A percentile compares a stretch with the other conserved stretches of the same genome.
Evolutionary conservation across 1,140 invertebrate genomes (phyloP).

Genomic region (Rhynchophorus ferrugineus): DNA sequence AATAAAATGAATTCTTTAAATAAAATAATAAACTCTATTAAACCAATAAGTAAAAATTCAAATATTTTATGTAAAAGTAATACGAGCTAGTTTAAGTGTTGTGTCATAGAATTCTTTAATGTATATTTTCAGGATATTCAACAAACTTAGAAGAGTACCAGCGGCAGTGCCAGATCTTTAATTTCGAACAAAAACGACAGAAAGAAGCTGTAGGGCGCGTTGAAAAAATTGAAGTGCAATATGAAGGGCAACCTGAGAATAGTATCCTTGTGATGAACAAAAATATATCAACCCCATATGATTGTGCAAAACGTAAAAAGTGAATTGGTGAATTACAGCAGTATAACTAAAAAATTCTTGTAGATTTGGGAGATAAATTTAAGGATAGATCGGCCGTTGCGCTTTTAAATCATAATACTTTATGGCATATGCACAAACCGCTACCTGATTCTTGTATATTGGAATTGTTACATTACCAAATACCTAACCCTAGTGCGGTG

Average conservation of each 20-base stretch:
- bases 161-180: constrained; percentile 64
- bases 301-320: constrained; percentile 81
- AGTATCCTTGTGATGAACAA: constrained; percentile 85
- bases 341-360: constrained; percentile 24
- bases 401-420: constrained; percentile 60
- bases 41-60: neutral
- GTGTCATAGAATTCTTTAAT: neutral
- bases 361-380: constrained; percentile 70
- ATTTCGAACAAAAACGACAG: constrained; percentile 70
- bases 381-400: constrained; percentile 69
- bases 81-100: neutral
- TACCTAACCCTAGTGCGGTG: constrained; percentile 56
- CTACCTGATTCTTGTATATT: constrained; percentile 71
- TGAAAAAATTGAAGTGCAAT: constrained; percentile 86
- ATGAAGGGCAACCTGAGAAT: constrained; percentile 65
- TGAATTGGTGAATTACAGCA: too few relatives aligned
- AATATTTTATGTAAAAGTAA: constrained; percentile 1
- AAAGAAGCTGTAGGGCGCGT: constrained; percentile 64
- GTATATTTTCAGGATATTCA: constrained; percentile 21
- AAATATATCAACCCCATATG: constrained; percentile 81
- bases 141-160: constrained; percentile 47
- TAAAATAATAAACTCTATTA: neutral
- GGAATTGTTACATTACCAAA: constrained; percentile 69
- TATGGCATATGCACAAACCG: constrained; percentile 92
- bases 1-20: constrained; percentile 13